Evolutionary conservation across 2,113 vertebrate species (phyloP).

Genomic region (Oncorhynchus nerka): DNA sequence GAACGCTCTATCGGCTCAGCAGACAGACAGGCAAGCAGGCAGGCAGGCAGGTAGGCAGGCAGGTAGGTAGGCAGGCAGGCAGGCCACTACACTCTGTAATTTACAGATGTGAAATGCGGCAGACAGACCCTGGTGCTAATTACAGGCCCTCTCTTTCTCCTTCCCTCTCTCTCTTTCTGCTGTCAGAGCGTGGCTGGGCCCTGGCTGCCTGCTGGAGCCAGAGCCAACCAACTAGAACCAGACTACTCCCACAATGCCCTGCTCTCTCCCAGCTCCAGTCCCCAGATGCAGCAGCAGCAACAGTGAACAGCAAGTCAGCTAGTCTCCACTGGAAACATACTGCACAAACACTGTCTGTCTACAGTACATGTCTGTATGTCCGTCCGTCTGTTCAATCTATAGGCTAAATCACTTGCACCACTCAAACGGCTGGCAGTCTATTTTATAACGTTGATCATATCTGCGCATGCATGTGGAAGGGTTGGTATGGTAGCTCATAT

Average conservation of each 20-base stretch:
- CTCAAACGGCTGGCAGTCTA: too few species aligned
- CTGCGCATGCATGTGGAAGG: too few species aligned
- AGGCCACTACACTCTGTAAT: conserved; percentile 42
- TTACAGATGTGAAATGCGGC: conserved; percentile 68
- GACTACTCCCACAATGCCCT: conserved; percentile 53
- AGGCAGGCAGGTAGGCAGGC: too few species aligned
- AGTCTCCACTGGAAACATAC: too few species aligned
- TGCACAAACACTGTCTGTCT: too few species aligned
- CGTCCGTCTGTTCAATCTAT: background rate
- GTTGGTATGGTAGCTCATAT: too few species aligned
- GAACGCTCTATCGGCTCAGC: background rate
- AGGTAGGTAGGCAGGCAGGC: background rate
- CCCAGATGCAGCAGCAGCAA: conserved; percentile 18
- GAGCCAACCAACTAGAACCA: conserved; percentile 54
- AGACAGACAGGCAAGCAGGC: conserved; percentile 5
- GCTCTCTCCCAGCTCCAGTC: conserved; percentile 35
- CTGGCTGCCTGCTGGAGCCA: background rate
- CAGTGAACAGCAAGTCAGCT: conserved; percentile 22
- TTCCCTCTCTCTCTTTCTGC: background rate
- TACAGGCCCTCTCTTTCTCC: conserved; percentile 43
- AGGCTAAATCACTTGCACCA: too few species aligned
- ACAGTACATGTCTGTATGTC: too few species aligned
- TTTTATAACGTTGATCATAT: too few species aligned
- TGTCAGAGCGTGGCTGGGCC: background rate
- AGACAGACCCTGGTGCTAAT: conserved; percentile 58